Evolutionary conservation across 2,113 vertebrate species (phyloP).

Genomic region (Melanocharis versteri): DNA sequence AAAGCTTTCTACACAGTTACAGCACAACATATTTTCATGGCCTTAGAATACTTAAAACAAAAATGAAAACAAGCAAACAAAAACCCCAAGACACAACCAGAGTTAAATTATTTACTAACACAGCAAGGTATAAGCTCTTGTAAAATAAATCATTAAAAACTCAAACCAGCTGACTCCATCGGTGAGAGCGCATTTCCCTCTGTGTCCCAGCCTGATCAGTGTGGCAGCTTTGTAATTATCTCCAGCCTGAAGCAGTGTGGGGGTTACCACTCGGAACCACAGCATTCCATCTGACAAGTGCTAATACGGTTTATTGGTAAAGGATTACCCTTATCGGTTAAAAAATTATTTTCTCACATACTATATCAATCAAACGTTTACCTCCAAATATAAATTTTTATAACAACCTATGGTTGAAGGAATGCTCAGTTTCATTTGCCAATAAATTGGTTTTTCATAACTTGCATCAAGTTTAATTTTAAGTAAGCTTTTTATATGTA

Average conservation of each 20-base stretch:
- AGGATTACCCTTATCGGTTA: not conserved
- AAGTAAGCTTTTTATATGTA: constrained; percentile 88
- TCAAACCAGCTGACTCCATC: not conserved
- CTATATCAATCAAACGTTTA: constrained; percentile 69
- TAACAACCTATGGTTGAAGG: constrained; percentile 81
- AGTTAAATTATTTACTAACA: constrained; percentile 19
- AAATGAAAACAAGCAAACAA: not conserved
- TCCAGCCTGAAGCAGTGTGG: constrained; percentile 15
- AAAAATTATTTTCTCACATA: constrained; percentile 37
- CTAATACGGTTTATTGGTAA: constrained; percentile 29
- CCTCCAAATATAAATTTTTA: constrained; percentile 77
- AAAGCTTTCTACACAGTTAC: not conserved
- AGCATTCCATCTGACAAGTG: constrained; percentile 31
- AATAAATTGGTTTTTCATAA: constrained; percentile 95
- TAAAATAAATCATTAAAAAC: not conserved
- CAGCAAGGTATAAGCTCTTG: not conserved
- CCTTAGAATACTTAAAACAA: not conserved
- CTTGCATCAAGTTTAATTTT: constrained; percentile 99
- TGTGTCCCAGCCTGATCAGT: not conserved
- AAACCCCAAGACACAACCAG: not conserved
- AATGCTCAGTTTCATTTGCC: constrained; percentile 86
- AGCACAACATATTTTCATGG: constrained; percentile 33
- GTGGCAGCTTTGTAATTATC: constrained; percentile 24
- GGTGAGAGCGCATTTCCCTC: not conserved
- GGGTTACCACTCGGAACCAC: not conserved